Evolutionary conservation across 2,113 vertebrate species (phyloP).

Genomic region (Ploceus nigricollis): DNA sequence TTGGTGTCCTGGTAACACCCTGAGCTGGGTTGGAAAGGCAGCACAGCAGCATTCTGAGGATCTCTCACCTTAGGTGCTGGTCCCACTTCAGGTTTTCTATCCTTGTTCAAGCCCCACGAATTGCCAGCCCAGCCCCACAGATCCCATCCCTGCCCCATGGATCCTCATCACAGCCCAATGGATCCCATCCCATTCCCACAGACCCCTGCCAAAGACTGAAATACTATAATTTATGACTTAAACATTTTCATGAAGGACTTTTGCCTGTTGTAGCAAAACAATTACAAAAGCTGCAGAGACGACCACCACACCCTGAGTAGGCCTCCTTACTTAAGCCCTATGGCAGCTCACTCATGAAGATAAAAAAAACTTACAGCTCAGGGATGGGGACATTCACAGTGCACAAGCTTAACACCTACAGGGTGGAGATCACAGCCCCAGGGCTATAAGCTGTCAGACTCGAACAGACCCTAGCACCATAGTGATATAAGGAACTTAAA

Average conservation of each 20-base stretch:
- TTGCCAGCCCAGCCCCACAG: not conserved
- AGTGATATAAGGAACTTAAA: not conserved
- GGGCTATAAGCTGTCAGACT: not conserved
- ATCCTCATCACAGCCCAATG: not conserved
- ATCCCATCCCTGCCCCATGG: no score
- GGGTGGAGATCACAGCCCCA: not conserved
- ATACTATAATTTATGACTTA: not conserved
- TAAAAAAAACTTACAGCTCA: not conserved
- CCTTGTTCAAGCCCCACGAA: not conserved
- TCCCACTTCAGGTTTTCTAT: not conserved
- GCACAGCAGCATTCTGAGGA: not conserved
- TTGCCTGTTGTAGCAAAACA: not conserved
- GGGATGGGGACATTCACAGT: not conserved
- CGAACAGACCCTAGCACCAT: not conserved
- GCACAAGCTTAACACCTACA: not conserved
- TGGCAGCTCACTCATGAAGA: not conserved
- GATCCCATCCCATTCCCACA: not conserved
- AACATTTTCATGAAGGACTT: not conserved
- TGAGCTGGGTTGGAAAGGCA: rapidly evolving
- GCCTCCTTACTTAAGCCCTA: not conserved
- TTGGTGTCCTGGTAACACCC: not conserved
- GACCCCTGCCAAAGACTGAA: not conserved
- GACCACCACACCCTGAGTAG: not conserved
- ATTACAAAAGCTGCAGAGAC: not conserved
- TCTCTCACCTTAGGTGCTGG: not conserved